Conservation (phyloP, 2,113 vertebrate species). For the Tragelaphus strepsiceros region DNA sequence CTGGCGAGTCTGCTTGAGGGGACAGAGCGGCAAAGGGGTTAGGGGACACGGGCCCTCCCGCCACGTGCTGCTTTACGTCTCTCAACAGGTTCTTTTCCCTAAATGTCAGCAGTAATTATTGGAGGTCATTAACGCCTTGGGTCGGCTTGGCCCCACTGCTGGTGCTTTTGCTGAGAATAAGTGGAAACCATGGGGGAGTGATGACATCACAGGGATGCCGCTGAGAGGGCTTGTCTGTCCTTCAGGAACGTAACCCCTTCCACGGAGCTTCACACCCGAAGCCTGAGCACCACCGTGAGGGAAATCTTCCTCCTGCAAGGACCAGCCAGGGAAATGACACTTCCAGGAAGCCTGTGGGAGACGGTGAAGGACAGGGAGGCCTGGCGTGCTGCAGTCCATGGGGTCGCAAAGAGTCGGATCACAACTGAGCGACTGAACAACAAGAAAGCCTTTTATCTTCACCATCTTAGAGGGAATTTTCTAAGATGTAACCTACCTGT, state of each 20-base stretch:
- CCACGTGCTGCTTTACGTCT: background rate
- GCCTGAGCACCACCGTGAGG: background rate
- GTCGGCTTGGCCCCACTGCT: background rate
- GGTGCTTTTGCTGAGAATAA: background rate
- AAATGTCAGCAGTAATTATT: background rate
- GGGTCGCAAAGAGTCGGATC: background rate
- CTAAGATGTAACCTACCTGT: background rate
- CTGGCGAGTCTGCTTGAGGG: constrained; percentile 28
- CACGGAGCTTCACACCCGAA: background rate
- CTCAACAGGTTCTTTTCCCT: background rate
- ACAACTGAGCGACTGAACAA: background rate
- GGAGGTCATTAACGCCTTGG: background rate
- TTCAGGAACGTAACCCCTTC: background rate
- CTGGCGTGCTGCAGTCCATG: background rate
- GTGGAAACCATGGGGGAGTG: background rate
- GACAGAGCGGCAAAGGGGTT: background rate
- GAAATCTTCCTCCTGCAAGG: background rate
- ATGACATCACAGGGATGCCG: background rate
- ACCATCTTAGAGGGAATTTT: background rate
- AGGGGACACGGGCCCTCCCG: fast-evolving
- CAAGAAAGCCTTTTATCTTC: background rate
- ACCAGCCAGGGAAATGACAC: background rate
- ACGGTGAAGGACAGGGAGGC: background rate
- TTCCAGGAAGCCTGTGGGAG: background rate
- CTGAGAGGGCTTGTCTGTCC: background rate